Evolutionary conservation across 2,888 invertebrate species (phyloP).

Genomic region (Andrena flavipes): DNA sequence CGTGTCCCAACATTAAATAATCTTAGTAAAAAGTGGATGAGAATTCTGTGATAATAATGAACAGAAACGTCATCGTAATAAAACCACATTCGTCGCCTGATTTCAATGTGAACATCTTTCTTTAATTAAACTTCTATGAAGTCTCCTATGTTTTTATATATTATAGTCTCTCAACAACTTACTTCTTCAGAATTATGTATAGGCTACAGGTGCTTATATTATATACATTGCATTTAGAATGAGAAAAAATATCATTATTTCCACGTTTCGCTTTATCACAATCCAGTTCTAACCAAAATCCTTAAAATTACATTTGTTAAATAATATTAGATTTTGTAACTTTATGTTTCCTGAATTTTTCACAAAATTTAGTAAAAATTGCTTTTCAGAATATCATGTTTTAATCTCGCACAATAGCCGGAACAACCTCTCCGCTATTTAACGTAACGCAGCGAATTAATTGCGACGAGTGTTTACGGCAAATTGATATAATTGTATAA

Average conservation of each 20-base stretch:
- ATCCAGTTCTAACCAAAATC: too few relatives aligned
- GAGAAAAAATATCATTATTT: not conserved
- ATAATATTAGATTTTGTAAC: not conserved
- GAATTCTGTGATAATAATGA: too few relatives aligned
- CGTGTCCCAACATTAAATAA: too few relatives aligned
- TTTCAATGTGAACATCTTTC: too few relatives aligned
- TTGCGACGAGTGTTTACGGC: constrained; percentile 51
- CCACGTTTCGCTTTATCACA: not conserved
- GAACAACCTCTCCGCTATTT: constrained; percentile 29
- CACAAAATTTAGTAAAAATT: too few relatives aligned
- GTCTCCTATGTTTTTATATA: too few relatives aligned
- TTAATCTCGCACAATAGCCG: constrained; percentile 23
- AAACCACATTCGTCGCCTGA: too few relatives aligned
- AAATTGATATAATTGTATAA: constrained; percentile 54
- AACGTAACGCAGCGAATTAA: constrained; percentile 57
- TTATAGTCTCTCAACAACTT: too few relatives aligned
- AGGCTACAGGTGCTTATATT: too few relatives aligned
- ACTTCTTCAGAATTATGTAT: not conserved
- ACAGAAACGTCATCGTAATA: too few relatives aligned
- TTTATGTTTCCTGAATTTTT: not conserved
- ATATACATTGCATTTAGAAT: not conserved
- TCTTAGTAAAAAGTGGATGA: too few relatives aligned
- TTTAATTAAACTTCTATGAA: too few relatives aligned
- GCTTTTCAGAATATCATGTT: not conserved
- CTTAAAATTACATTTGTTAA: not conserved